Conservation (phyloP, 1,140 invertebrate genomes). For the Planococcus citri region DNA sequence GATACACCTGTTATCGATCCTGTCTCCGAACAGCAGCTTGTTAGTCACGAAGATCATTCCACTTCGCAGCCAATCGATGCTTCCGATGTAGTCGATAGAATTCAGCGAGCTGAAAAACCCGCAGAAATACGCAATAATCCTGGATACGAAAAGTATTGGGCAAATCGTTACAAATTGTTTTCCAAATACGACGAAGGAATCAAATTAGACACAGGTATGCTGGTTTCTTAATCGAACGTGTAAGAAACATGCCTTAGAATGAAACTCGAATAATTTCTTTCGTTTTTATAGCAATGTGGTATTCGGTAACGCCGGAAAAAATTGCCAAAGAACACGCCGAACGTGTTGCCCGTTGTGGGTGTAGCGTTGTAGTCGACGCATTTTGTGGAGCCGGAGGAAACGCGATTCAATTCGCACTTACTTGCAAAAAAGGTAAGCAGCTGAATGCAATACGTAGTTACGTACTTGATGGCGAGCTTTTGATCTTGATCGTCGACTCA, state of each 20-base stretch:
- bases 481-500: too few relatives aligned
- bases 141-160: slow-evolving; percentile 87
- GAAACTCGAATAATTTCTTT: not conserved
- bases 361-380: slow-evolving; percentile 79
- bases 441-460: too few relatives aligned
- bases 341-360: slow-evolving; percentile 51
- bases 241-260: not conserved
- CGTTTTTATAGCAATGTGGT: slow-evolving; percentile 98
- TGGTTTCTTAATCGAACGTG: too few relatives aligned
- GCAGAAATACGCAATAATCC: too few relatives aligned
- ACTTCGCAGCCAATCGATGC: too few relatives aligned
- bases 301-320: slow-evolving; percentile 93
- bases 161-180: slow-evolving; percentile 75
- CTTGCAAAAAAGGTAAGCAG: slow-evolving; percentile 61
- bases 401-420: slow-evolving; percentile 88
- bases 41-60: too few relatives aligned
- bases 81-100: too few relatives aligned
- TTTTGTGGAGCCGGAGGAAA: slow-evolving; percentile 98
- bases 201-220: slow-evolving; percentile 61
- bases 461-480: too few relatives aligned
- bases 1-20: too few relatives aligned
- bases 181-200: slow-evolving; percentile 81
- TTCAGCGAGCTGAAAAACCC: too few relatives aligned
- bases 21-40: too few relatives aligned
- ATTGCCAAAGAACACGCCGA: slow-evolving; percentile 87